Conservation (phyloP, 35 echinoderm and acorn worm genomes). For the Diadema setosum region DNA sequence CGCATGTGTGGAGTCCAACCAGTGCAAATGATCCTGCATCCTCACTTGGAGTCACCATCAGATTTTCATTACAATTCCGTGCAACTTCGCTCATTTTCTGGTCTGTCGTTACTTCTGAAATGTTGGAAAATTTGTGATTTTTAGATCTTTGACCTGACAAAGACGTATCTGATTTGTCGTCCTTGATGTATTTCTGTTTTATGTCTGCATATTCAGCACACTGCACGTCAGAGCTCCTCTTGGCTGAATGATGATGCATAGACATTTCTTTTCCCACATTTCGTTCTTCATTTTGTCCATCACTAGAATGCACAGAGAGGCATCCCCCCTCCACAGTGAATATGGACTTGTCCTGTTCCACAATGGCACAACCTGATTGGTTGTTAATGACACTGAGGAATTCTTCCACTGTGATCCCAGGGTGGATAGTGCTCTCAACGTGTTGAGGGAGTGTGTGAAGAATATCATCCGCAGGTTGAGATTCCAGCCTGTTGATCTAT, state of each 20-base stretch:
- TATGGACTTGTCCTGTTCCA: background rate
- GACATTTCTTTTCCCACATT: no score
- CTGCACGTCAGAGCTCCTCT: background rate
- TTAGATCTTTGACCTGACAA: background rate
- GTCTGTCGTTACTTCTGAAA: no score
- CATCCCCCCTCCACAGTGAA: background rate
- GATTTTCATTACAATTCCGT: no score
- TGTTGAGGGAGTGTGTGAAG: constrained; percentile 41
- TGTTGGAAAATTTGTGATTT: no score
- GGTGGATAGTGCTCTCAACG: constrained; percentile 68
- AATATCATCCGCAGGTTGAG: background rate
- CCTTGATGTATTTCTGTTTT: no score
- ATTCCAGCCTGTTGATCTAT: background rate
- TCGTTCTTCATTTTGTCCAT: background rate
- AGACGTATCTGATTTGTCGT: background rate
- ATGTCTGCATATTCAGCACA: no score
- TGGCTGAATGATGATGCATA: no score
- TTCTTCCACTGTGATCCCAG: constrained; percentile 71
- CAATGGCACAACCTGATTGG: background rate
- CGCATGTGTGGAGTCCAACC: constrained; percentile 81
- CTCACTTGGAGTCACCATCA: no score
- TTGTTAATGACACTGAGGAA: constrained; percentile 57
- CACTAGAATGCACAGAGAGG: background rate
- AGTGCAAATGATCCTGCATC: constrained; percentile 40
- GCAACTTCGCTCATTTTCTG: no score